Conservation (phyloP, 1,140 invertebrate species). For the Prorops nasuta region DNA sequence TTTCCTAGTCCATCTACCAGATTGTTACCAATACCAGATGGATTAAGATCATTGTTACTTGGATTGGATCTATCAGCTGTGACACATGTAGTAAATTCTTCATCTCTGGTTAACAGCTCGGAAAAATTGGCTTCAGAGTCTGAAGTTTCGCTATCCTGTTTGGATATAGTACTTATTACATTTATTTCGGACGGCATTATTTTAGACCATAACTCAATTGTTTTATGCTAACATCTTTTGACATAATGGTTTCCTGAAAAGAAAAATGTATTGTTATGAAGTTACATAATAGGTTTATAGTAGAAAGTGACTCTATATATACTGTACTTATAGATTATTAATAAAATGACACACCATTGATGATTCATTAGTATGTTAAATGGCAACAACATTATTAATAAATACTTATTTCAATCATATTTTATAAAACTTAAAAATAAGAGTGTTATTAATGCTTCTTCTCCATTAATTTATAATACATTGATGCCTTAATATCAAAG, state of each 20-base stretch:
- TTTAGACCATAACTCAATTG: slow-evolving; percentile 20
- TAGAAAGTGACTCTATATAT: too few species aligned
- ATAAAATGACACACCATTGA: too few species aligned
- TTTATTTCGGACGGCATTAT: slow-evolving; percentile 43
- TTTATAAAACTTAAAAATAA: too few species aligned
- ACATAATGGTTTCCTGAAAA: slow-evolving; percentile 4
- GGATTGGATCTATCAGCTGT: slow-evolving; percentile 22
- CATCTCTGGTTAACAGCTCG: slow-evolving; percentile 23
- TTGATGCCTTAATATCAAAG: too few species aligned
- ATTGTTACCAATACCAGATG: slow-evolving; percentile 14
- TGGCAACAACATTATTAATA: too few species aligned
- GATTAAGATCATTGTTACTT: slow-evolving; percentile 24
- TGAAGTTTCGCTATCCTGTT: slow-evolving; percentile 31
- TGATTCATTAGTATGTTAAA: too few species aligned
- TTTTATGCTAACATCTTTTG: background rate
- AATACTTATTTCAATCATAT: too few species aligned
- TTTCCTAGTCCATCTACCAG: slow-evolving; percentile 29
- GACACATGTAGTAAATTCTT: slow-evolving; percentile 24
- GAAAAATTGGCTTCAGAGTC: slow-evolving; percentile 28
- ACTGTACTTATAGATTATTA: too few species aligned
- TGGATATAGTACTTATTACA: slow-evolving; percentile 28
- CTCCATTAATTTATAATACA: too few species aligned
- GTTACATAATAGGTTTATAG: background rate
- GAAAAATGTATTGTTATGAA: background rate
- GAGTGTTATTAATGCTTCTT: too few species aligned